Percentiles rank a stretch among this genome's conserved stretches.
phyloP scores from a whole-genome alignment of 2,113 vertebrate genomes.

The Puma concolor region DNA sequence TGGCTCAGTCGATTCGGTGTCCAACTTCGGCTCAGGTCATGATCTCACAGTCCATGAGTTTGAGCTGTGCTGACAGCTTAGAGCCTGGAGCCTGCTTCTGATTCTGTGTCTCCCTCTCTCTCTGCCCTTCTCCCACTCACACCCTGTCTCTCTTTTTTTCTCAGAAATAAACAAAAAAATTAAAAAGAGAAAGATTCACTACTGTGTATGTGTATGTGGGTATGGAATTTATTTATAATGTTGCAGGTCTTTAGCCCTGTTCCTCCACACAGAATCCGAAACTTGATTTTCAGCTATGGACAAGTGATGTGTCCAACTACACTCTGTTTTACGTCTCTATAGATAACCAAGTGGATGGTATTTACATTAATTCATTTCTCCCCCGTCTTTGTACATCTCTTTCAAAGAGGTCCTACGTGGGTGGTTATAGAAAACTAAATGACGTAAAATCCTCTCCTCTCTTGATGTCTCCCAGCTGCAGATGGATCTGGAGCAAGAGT shows the following conservation, averaged over 20 bases:
- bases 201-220: neutral
- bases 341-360: neutral
- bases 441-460: slow-evolving; percentile 68
- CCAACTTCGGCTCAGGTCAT: too few species aligned
- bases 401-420: neutral
- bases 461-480: slow-evolving; percentile 90
- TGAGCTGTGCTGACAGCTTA: too few species aligned
- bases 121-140: too few species aligned
- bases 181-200: too few species aligned
- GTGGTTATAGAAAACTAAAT: neutral
- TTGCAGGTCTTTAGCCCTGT: neutral
- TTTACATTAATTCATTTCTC: neutral
- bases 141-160: too few species aligned
- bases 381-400: neutral
- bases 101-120: too few species aligned
- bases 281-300: slow-evolving; percentile 16
- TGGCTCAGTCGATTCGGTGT: too few species aligned
- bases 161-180: too few species aligned
- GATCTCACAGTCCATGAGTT: too few species aligned
- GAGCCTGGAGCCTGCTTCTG: too few species aligned
- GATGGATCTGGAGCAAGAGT: slow-evolving; percentile 97
- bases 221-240: neutral
- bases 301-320: neutral
- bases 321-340: neutral
- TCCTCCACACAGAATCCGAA: neutral